Evolutionary conservation across 2,888 invertebrate species (phyloP).

Genomic region (Hipparchia semele): DNA sequence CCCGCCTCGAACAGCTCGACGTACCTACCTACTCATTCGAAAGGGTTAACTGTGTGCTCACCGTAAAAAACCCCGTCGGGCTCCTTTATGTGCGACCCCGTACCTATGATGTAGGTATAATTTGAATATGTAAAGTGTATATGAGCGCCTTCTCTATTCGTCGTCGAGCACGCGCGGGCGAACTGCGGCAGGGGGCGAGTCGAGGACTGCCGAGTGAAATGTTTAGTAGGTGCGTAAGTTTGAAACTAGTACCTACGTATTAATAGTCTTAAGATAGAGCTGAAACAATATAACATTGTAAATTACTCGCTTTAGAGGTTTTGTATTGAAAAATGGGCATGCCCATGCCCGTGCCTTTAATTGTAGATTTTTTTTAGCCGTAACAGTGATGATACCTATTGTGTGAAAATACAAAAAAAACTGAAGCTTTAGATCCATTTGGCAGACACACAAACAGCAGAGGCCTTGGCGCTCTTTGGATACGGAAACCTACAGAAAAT

Average conservation of each 20-base stretch:
- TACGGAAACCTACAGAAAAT: too few species aligned
- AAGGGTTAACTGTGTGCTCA: conserved; percentile 1
- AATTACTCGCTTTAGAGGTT: too few species aligned
- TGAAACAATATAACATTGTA: too few species aligned
- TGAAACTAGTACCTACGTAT: too few species aligned
- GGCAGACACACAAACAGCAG: too few species aligned
- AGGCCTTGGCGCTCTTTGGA: too few species aligned
- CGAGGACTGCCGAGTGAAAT: background rate
- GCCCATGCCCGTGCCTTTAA: too few species aligned
- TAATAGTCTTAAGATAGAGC: too few species aligned
- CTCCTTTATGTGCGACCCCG: background rate
- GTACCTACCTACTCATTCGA: background rate
- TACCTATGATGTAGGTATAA: background rate
- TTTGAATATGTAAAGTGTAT: conserved; percentile 1
- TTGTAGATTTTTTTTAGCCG: too few species aligned
- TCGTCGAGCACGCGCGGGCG: background rate
- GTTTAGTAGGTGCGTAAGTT: background rate
- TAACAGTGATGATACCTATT: too few species aligned
- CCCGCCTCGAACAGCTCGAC: background rate
- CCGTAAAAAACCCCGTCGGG: background rate
- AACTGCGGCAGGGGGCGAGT: background rate
- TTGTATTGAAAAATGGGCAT: too few species aligned
- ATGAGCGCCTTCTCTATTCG: background rate
- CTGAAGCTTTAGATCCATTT: too few species aligned
- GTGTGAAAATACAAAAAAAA: background rate